These are phyloP conservation scores for Chrysolina americana DNA, from an alignment of 2,888 invertebrate genomes.

Conservation along the genomic window DNA sequence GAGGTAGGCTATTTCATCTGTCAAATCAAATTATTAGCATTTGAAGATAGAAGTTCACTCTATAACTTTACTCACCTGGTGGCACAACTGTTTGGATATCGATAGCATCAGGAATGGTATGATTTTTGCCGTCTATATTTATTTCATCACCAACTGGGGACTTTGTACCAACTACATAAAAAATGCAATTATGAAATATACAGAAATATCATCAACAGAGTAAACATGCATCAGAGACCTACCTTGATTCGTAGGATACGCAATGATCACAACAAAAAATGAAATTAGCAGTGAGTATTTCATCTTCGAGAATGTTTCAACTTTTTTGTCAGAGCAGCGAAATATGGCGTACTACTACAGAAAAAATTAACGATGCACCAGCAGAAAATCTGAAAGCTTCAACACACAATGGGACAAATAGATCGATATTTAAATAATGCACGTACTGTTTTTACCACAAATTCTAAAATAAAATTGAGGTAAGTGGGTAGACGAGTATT, in stretches of 20 bases:
- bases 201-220: neutral
- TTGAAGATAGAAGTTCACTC: neutral
- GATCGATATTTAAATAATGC: no score
- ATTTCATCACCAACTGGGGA: neutral
- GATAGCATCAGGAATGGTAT: neutral
- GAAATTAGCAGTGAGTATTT: slow-evolving; percentile 30
- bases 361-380: neutral
- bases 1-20: no score
- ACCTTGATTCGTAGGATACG: slow-evolving; percentile 26
- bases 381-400: neutral
- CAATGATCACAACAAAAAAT: slow-evolving; percentile 28
- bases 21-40: no score
- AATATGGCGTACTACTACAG: neutral
- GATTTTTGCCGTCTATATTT: neutral
- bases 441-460: no score
- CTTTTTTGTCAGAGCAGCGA: slow-evolving; percentile 26
- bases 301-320: slow-evolving; percentile 31
- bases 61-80: neutral
- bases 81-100: neutral
- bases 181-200: neutral
- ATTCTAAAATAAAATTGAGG: no score
- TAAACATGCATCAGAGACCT: neutral
- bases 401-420: neutral
- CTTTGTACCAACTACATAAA: slow-evolving; percentile 5
- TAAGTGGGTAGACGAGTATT: no score